These are phyloP conservation scores for Harlomillsia oculata DNA, from an alignment of 1,140 invertebrate genomes.

Conservation along the genomic window DNA sequence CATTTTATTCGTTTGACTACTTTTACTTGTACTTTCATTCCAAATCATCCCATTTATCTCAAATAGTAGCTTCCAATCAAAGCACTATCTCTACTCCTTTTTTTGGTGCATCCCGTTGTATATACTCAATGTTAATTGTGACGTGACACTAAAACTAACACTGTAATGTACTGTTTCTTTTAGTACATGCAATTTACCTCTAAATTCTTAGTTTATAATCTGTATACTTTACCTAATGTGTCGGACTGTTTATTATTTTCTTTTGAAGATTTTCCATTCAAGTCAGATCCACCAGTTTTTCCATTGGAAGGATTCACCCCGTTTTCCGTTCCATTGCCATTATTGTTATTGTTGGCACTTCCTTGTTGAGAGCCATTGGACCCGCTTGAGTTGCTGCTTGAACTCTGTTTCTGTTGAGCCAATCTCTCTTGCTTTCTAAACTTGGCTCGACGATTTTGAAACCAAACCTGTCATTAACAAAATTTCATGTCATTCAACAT, in stretches of 20 bases:
- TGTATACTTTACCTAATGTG: constrained; percentile 28
- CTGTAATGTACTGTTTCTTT: too few relatives aligned
- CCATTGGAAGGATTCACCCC: constrained; percentile 28
- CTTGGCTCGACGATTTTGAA: constrained; percentile 84
- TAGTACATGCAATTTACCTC: too few relatives aligned
- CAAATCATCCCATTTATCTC: too few relatives aligned
- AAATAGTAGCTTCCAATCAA: background rate
- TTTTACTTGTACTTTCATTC: too few relatives aligned
- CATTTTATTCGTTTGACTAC: too few relatives aligned
- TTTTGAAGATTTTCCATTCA: constrained; percentile 32
- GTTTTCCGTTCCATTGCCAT: constrained; percentile 25
- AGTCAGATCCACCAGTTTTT: constrained; percentile 26
- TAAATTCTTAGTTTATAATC: too few relatives aligned
- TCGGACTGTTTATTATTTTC: constrained; percentile 32
- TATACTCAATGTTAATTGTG: too few relatives aligned
- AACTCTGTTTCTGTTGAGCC: constrained; percentile 58
- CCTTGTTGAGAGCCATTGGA: constrained; percentile 31
- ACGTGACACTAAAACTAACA: too few relatives aligned
- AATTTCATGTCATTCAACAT: too few relatives aligned
- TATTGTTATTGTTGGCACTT: constrained; percentile 26
- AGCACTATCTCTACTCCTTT: background rate
- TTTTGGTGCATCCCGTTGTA: too few relatives aligned
- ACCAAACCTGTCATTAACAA: constrained; percentile 73
- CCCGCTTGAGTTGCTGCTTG: constrained; percentile 30
- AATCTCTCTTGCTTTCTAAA: constrained; percentile 83